Evolutionary conservation across 1,140 invertebrate species (phyloP), one percentile per base, ranked within the genome.

Genomic region (Acromyrmex heyeri): DNA sequence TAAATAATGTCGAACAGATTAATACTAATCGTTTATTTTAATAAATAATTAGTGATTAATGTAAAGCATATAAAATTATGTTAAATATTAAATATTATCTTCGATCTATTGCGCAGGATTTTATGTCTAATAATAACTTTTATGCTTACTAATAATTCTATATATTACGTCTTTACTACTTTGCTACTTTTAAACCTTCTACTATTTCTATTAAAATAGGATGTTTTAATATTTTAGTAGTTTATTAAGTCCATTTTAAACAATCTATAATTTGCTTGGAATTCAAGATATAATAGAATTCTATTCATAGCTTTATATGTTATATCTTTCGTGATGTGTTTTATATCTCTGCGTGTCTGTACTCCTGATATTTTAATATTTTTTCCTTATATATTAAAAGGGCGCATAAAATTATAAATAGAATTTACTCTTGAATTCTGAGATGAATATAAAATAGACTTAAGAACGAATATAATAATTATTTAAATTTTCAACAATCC

Each of bases 401-500:
- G 24, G 21, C n/a, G 21, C 30, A 44, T 67, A 67, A 67, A 44
- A 44, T 67, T 44, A n/a, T 44, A 67, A 67, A 67, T 69, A 69
- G 38, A 24, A 50, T 24, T 48, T 7, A 8, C 10, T 69, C 12
- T 2, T 67, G 34, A 67, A 44, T 14, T 69, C 8, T 34, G 8
- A 38, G 6, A 65, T 2, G 1, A 67, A 50, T 50, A 21, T 69
- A 69, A 69, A 69, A 69, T 67, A 10, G 18, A 2, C 2, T 24
- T 24, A 14, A 75, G n/a, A 38, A 75, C 24, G 1, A 59, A 59
- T 59, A 59, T 16, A 38, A 67, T 67, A 67, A 65, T 38, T 21
- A 10, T 14, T 57, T 2, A 12, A 57, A 4, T 34, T 53, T 18
- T 53, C 50, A 18, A 53, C 7, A 10, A 21, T 21, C 21, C 21